phyloP scores from a whole-genome alignment of 2,888 invertebrate species.

The Gari tellinella region DNA sequence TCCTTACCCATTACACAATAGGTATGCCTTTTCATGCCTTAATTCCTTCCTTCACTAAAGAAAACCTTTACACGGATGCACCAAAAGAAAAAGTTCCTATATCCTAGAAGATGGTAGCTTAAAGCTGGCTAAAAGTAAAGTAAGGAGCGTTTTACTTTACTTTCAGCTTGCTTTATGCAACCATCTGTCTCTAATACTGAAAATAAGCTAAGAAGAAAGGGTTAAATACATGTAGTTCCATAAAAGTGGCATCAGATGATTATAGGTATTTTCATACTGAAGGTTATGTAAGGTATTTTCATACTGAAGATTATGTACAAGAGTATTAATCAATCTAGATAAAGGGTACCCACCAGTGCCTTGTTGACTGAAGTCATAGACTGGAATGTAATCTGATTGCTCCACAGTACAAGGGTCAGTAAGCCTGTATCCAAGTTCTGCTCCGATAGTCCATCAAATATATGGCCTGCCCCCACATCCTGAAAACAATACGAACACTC shows the following conservation, averaged over 20 bases:
- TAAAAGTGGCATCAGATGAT: not conserved
- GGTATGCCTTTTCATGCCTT: too few relatives aligned
- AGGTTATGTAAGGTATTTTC: not conserved
- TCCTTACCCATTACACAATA: too few relatives aligned
- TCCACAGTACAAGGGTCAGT: constrained; percentile 92
- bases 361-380: constrained; percentile 88
- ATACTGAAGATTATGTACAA: not conserved
- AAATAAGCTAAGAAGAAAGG: not conserved
- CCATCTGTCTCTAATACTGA: too few relatives aligned
- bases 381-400: constrained; percentile 92
- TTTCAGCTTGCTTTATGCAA: too few relatives aligned
- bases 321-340: not conserved
- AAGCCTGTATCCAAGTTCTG: constrained; percentile 86
- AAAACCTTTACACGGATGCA: too few relatives aligned
- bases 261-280: not conserved
- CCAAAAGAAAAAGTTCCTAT: too few relatives aligned
- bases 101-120: too few relatives aligned
- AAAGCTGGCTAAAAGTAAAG: too few relatives aligned
- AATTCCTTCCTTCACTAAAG: too few relatives aligned
- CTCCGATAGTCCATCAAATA: constrained; percentile 90
- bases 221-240: not conserved
- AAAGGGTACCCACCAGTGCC: constrained; percentile 88
- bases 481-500: too few relatives aligned
- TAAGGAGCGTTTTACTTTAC: too few relatives aligned
- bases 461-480: constrained; percentile 90